Base-by-base conservation (phyloP, 2,888 invertebrate species). In the Sesia apiformis region DNA sequence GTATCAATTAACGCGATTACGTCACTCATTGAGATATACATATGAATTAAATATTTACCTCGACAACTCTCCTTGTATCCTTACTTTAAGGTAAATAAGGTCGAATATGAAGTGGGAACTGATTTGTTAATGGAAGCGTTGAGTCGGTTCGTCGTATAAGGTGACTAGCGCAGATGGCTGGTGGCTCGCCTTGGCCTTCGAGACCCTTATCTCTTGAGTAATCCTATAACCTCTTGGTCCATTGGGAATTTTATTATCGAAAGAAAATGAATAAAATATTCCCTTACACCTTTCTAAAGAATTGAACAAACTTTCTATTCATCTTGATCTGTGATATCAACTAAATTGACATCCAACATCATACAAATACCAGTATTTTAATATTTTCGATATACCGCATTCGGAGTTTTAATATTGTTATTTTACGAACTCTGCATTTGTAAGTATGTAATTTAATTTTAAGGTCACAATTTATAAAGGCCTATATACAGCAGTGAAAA, bases 111-210 rank as follows among this genome's bases (percentile, higher is more conserved):
- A 46, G 46, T 46, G 46, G 46, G 46, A 46, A 46, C 7, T 4
- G 46, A 46, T 46, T 1, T 23, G 46, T 8, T 46, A 23, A 46
- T 8, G n/a, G 46, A 46, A 46, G 46, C 46, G 46, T 8, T n/a
- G 23, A 46, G 46, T 43, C 8, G 7, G n/a, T 43, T 7, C 43
- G 8, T 39, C 50, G 8, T 50, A 50, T 50, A 50, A 38, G 39
- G 50, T 38, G 66, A 69, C 66, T 59, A 63, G 63, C 71, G 74
- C 85, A 84, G 76, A 82, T 82, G 84, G 80, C 60, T 62, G 62
- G 64, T 59, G 39, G 78, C 63, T 75, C 55, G 64, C 84, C 85
- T 79, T 78, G 78, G 76, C 84, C 84, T 78, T 81, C 73, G 56
- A 56, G 56, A 57, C 63, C 69, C 65, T 68, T 57, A 55, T 54